Evolutionary conservation across 2,113 vertebrate species (phyloP).

Genomic region (Albula goreensis): DNA sequence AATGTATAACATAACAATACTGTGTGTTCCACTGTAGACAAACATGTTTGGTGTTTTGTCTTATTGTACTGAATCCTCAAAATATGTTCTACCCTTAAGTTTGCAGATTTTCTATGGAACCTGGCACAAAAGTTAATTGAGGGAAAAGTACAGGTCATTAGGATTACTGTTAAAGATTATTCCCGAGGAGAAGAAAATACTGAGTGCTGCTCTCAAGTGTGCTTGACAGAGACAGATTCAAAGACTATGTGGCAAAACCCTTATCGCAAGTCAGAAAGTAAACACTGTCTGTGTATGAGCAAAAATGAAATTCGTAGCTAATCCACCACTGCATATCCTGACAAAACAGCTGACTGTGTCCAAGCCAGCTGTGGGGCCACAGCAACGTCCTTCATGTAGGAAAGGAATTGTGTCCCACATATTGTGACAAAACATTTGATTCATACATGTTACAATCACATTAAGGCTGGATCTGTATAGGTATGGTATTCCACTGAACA

Average conservation of each 20-base stretch:
- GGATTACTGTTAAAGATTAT: no score
- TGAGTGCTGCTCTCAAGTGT: conserved; percentile 35
- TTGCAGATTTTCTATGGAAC: no score
- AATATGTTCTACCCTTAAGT: no score
- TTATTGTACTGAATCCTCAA: no score
- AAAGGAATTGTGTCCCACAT: not conserved
- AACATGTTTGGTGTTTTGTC: no score
- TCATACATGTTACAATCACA: not conserved
- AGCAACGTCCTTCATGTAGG: conserved; percentile 40
- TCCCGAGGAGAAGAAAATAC: no score
- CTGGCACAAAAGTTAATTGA: no score
- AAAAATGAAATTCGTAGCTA: conserved; percentile 59
- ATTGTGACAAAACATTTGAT: no score
- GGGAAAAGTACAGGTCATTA: no score
- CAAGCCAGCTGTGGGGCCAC: conserved; percentile 50
- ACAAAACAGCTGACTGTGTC: conserved; percentile 62
- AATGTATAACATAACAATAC: no score
- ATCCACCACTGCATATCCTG: conserved; percentile 46
- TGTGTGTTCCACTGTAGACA: no score
- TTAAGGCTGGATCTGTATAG: not conserved
- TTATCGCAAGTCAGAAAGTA: conserved; percentile 60
- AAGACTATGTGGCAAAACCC: conserved; percentile 49
- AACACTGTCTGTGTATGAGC: conserved; percentile 55
- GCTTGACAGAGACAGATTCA: conserved; percentile 47
- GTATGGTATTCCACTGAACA: not conserved